Percentiles rank a stretch among this genome's conserved stretches.
These are phyloP conservation scores for Drosophila anomelani DNA, from an alignment of 2,888 invertebrate genomes.

Conservation along the genomic window DNA sequence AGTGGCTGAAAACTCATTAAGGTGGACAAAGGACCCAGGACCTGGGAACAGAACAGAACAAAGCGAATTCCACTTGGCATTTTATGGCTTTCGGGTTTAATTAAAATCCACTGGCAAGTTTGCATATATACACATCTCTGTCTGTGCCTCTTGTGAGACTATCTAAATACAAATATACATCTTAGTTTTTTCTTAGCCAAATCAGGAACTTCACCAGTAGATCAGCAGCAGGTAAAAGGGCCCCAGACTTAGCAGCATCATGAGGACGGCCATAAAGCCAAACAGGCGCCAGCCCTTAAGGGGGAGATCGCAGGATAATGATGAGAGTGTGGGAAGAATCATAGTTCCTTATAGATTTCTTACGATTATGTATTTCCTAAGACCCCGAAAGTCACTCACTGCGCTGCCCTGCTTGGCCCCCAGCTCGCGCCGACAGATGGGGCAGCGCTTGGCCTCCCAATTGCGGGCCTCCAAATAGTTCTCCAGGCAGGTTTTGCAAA, in stretches of 20 bases:
- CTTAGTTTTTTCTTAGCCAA: background rate
- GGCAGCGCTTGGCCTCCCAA: slow-evolving; percentile 61
- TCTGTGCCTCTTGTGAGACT: slow-evolving; percentile 7
- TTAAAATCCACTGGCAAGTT: slow-evolving; percentile 39
- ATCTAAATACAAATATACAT: slow-evolving; percentile 22
- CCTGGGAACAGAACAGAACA: slow-evolving; percentile 1
- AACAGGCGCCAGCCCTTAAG: slow-evolving; percentile 46
- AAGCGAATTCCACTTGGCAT: slow-evolving; percentile 33
- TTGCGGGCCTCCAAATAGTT: slow-evolving; percentile 48
- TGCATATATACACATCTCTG: slow-evolving; percentile 18
- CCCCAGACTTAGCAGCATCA: slow-evolving; percentile 52
- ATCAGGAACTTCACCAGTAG: slow-evolving; percentile 54
- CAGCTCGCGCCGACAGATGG: slow-evolving; percentile 50
- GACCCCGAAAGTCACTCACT: slow-evolving; percentile 31
- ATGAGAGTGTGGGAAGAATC: background rate
- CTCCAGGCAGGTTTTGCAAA: slow-evolving; percentile 53
- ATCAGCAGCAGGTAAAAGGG: slow-evolving; percentile 58
- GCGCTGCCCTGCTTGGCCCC: background rate
- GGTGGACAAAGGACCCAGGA: slow-evolving; percentile 36
- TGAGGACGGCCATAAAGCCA: slow-evolving; percentile 44
- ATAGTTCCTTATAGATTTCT: background rate
- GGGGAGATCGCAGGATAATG: background rate
- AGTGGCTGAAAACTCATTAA: slow-evolving; percentile 36
- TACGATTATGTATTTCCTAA: background rate
- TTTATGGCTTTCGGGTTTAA: slow-evolving; percentile 47